These are phyloP conservation scores for Otolemur garnettii DNA, from an alignment of 2,113 vertebrate species.

Conservation along the genomic window DNA sequence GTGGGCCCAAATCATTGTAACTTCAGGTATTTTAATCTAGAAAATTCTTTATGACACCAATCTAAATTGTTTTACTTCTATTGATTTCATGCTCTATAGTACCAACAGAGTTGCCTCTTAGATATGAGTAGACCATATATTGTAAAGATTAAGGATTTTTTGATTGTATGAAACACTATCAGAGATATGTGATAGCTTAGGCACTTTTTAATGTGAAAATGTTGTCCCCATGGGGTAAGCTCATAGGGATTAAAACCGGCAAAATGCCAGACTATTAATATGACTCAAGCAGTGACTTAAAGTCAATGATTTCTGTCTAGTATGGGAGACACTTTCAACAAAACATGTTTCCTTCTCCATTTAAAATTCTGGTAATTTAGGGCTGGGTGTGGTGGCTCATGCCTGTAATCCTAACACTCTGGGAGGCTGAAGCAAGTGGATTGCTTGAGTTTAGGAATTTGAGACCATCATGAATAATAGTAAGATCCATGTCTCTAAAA, in stretches of 20 bases:
- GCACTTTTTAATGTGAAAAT: slow-evolving; percentile 8
- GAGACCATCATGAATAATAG: too few relatives aligned
- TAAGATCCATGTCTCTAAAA: too few relatives aligned
- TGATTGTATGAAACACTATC: neutral
- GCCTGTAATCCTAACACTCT: too few relatives aligned
- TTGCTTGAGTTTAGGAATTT: too few relatives aligned
- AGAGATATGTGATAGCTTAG: neutral
- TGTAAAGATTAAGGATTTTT: neutral
- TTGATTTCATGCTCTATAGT: neutral
- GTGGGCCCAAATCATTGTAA: neutral
- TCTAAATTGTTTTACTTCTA: slow-evolving; percentile 17
- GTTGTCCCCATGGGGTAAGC: neutral
- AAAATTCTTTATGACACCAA: neutral
- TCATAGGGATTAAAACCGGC: neutral
- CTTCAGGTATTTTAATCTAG: neutral
- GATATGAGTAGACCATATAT: neutral
- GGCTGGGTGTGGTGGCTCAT: too few relatives aligned
- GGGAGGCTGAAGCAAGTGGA: too few relatives aligned
- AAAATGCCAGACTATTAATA: neutral
- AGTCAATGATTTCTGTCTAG: neutral
- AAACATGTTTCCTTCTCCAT: neutral
- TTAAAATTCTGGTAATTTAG: slow-evolving; percentile 22
- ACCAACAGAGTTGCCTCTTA: neutral
- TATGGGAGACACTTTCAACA: neutral
- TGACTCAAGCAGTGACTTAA: neutral